A percentile compares a stretch with the other conserved stretches of the same genome.
phyloP scores from a whole-genome alignment of 2,113 vertebrate species.

The Tapirus terrestris region DNA sequence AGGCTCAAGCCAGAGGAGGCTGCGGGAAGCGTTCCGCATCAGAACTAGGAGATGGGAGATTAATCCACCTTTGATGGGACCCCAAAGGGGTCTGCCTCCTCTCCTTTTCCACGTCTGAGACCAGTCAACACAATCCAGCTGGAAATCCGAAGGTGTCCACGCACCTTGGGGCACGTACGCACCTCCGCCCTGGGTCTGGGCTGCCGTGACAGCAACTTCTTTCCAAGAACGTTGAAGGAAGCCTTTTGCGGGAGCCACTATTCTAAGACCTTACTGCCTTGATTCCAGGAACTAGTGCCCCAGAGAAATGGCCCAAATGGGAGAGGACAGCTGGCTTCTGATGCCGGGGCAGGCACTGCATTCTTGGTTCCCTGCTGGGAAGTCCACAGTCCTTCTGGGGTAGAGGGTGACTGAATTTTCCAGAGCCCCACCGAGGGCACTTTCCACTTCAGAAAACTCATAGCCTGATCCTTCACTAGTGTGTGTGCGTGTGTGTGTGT shows the following conservation, averaged over 20 bases:
- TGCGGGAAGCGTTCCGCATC: neutral
- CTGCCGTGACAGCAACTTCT: neutral
- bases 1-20: neutral
- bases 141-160: accelerated
- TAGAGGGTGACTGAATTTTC: accelerated
- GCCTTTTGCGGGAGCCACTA: accelerated
- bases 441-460: neutral
- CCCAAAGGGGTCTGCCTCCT: neutral
- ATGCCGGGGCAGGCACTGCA: accelerated
- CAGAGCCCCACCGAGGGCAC: neutral
- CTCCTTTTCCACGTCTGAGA: accelerated
- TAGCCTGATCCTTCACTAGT: accelerated
- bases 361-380: neutral
- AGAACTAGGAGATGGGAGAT: neutral
- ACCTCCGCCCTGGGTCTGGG: neutral
- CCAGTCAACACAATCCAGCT: accelerated
- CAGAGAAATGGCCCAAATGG: neutral
- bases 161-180: accelerated
- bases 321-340: neutral
- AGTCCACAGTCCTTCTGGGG: neutral
- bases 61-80: accelerated
- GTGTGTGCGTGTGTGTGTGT: too few relatives aligned
- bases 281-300: neutral
- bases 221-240: neutral
- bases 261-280: neutral